A percentile compares a stretch with the other conserved stretches of the same genome.
Evolutionary conservation across 1,140 invertebrate genomes (phyloP).

Genomic region (Apis dorsata): DNA sequence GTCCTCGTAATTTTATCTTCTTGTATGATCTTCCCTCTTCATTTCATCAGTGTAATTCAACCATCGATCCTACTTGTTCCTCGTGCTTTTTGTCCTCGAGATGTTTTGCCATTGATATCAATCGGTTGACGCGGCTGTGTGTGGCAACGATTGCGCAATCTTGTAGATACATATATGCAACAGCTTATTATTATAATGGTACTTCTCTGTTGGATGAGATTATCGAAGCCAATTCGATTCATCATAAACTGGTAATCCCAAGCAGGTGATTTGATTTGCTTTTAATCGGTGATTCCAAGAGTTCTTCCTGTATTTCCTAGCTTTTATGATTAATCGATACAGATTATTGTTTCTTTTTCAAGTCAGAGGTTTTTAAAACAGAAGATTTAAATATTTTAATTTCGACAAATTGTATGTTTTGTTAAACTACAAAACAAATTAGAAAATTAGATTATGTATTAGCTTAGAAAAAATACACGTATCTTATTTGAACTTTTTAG

Average conservation of each 20-base stretch:
- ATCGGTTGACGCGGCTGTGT: neutral
- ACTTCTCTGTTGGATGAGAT: neutral
- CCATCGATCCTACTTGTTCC: neutral
- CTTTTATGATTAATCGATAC: no score
- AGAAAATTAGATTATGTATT: no score
- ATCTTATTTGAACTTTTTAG: no score
- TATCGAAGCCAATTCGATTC: neutral
- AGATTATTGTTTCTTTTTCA: no score
- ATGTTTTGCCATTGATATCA: neutral
- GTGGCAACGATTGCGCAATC: neutral
- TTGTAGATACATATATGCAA: neutral
- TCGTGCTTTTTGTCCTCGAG: no score
- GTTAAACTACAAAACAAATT: no score
- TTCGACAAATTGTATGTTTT: no score
- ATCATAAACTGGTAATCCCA: neutral
- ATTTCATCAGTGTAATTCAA: conserved; percentile 11
- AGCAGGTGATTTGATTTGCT: neutral
- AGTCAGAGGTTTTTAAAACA: no score
- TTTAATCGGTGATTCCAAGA: neutral
- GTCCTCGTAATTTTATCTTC: conserved; percentile 33
- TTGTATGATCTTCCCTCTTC: conserved; percentile 5
- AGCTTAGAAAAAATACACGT: no score
- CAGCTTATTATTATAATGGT: neutral
- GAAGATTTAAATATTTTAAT: no score
- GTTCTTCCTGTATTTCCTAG: neutral